Base-by-base conservation (phyloP, 2,797 vertebrate species). In the Catharus ustulatus region DNA sequence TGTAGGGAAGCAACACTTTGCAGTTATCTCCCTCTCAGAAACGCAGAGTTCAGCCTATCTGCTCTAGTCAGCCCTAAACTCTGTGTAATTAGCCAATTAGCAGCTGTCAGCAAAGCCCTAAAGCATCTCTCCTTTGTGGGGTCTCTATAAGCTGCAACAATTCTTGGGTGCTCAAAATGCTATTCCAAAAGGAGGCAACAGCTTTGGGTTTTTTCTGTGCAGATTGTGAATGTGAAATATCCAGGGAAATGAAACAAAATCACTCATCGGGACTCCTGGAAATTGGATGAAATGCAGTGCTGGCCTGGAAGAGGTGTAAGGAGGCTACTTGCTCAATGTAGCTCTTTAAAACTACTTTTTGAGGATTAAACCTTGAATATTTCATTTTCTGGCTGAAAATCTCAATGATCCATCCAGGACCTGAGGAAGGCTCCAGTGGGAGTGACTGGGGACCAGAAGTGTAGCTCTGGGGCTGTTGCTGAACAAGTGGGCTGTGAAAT, bases 31-130 rank as follows among this genome's bases (percentile, higher is more conserved):
- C 26, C 43, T 36, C 3, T 45, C 46, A 71, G 52, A n/a, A 74
- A 45, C 22, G 10, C 11, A 10, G 42, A 45, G 45, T 29, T 73
- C 51, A 48, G 30, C 22, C 5, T 57, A 15, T n/a, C 66, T 89
- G 34, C 62, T 42, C 29, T 4, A 38, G 17, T 17, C 62, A 84
- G 66, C 32, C 30, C 38, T 49, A 54, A 78, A 87, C 21, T 68
- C 34, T 18, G 13, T 67, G 34, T 88, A 81, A 91, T 90, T 81
- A 90, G 26, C 34, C 5, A 32, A 75, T 81, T 91, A 85, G 38
- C 5, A 4, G 52, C 34, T 68, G 21, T 20, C 67, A 67, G 48
- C 0, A 0, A 48, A 57, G 72, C n/a, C 42, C 43, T 51, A 38
- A 87, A 42, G 1, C 11, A 9, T 40, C 40, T 40, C 40, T 84